Conservation (phyloP, 1,140 invertebrate genomes). For the Lasioglossum baleicum region DNA sequence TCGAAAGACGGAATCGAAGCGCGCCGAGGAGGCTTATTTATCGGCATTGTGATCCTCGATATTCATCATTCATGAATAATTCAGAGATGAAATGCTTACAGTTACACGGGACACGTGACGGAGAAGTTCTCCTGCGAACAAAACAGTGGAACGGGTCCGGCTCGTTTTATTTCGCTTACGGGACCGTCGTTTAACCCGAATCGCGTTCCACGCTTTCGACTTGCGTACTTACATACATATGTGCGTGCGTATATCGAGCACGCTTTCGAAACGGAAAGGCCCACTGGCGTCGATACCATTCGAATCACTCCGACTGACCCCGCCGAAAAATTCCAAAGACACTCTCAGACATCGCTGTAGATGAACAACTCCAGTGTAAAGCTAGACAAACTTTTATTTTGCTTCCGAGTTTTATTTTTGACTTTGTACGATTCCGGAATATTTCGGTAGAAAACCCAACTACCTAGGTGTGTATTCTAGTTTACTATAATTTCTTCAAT, state of each 20-base stretch:
- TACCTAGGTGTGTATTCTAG: no score
- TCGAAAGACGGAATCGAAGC: neutral
- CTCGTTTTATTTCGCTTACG: slow-evolving; percentile 4
- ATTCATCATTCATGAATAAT: slow-evolving; percentile 6
- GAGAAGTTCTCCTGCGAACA: neutral
- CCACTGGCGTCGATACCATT: neutral
- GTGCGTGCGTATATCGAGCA: neutral
- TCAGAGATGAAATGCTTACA: slow-evolving; percentile 4
- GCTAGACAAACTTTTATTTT: no score
- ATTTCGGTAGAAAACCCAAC: no score
- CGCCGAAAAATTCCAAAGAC: no score
- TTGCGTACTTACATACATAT: no score
- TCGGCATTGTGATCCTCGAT: neutral
- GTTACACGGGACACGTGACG: neutral
- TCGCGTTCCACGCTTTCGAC: slow-evolving; percentile 2
- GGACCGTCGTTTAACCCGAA: slow-evolving; percentile 1
- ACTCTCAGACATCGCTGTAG: no score
- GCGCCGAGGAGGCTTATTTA: neutral
- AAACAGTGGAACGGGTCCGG: slow-evolving; percentile 1
- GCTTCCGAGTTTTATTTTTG: no score
- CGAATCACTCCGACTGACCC: neutral
- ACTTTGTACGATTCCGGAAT: no score
- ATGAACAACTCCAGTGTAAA: no score
- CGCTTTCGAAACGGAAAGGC: slow-evolving; percentile 1
- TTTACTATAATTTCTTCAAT: no score